Base-by-base conservation (phyloP, 1,140 invertebrate genomes). In the Micrasema minimum region DNA sequence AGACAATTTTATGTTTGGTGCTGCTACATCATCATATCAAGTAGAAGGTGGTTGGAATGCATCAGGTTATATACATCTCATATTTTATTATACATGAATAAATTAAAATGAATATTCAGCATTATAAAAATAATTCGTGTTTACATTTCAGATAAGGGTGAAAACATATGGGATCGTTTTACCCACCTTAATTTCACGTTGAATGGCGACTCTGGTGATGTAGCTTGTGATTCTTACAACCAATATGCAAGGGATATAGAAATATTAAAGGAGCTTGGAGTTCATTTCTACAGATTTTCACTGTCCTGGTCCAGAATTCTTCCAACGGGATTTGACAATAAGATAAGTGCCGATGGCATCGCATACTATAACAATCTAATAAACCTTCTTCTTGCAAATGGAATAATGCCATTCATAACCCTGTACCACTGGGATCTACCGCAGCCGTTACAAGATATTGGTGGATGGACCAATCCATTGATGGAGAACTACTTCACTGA, bases 21-120 rank as follows among this genome's bases (percentile, higher is more conserved):
- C 84, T n/a, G 81, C 86, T 7, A 86, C 87, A 62, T 84, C 88
- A 26, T 83, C 88, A 55, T 89, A 85, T 81, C 88, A 89, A 82
- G 85, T 88, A 57, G 88, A 89, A 82, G 88, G 88, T 65, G 88
- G 72, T 66, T 90, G 88, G 88, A 87, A 89, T 77, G 81, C 76
- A 73, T 84, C 82, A 78, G 87, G 87, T 87, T 82, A 50, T 11
- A 41, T 26, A 48, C 11, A 46, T 46, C 11, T 46, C 11, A 46
- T 5, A 46, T 11, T 88, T 6, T 81, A 84, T 72, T 79, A 0
- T 89, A 31, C n/a, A n/a, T n/a, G n/a, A n/a, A n/a, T n/a, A n/a
- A n/a, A n/a, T n/a, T n/a, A n/a, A n/a, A n/a, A n/a, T n/a, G n/a
- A n/a, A n/a, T n/a, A n/a, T n/a, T n/a, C n/a, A n/a, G n/a, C n/a